Evolutionary conservation across 2,113 vertebrate species (phyloP).

Genomic region (Austrofundulus limnaeus): DNA sequence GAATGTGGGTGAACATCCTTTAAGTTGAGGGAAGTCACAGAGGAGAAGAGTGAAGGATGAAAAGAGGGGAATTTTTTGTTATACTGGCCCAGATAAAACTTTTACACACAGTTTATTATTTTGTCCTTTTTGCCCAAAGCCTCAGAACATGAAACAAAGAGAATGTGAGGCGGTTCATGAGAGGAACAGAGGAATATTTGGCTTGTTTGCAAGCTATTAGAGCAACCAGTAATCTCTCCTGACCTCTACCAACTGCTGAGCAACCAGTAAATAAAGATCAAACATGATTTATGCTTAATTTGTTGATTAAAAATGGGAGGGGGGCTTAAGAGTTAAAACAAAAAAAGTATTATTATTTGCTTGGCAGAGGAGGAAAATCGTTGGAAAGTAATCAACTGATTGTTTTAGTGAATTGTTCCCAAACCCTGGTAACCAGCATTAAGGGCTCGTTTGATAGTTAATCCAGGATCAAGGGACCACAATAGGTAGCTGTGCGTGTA

Average conservation of each 20-base stretch:
- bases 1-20: conserved; percentile 39
- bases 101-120: conserved; percentile 1
- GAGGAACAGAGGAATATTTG: conserved; percentile 48
- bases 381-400: conserved; percentile 84
- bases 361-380: conserved; percentile 72
- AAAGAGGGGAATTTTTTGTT: conserved; percentile 3
- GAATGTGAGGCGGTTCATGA: conserved; percentile 25
- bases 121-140: conserved; percentile 23
- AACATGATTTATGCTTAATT: conserved; percentile 83
- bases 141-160: conserved; percentile 9
- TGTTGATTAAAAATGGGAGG: conserved; percentile 79
- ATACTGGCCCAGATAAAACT: conserved; percentile 11
- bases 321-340: conserved; percentile 65
- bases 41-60: not conserved
- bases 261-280: conserved; percentile 80
- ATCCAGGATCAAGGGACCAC: conserved; percentile 78
- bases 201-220: conserved; percentile 54
- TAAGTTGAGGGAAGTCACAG: not conserved
- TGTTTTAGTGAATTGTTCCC: conserved; percentile 77
- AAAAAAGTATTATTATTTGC: conserved; percentile 77
- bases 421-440: conserved; percentile 76
- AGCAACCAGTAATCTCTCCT: conserved; percentile 71
- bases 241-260: conserved; percentile 77
- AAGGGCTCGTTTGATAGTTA: conserved; percentile 75
- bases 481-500: conserved; percentile 67